Base-by-base conservation (phyloP, 2,113 vertebrate species). In the Acanthochromis polyacanthus region DNA sequence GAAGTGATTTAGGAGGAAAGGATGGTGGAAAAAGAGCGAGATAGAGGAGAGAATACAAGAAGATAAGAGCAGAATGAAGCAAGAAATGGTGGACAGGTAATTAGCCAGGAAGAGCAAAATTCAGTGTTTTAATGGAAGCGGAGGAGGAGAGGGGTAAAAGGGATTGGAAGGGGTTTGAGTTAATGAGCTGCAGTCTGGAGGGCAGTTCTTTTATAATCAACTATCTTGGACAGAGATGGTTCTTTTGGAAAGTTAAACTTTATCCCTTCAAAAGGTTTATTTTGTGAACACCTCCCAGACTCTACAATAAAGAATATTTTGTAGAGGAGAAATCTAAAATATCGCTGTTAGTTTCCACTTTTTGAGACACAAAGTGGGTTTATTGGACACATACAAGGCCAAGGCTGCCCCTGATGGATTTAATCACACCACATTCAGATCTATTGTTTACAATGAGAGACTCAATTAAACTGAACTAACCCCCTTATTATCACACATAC, bases 21-120 rank as follows among this genome's bases (percentile, higher is more conserved):
- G 32, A 25, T 0, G 32, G 38, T 4, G 25, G n/a, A 16, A n/a
- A 51, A 62, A 61, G 30, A 10, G 14, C 3, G n/a, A 43, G 58
- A 48, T 17, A 22, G 62, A 46, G 25, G 48, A 61, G 28, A 55
- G 16, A 45, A 51, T 78, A 30, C 40, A 45, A 51, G 58, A n/a
- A 53, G 36, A 70, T 67, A 72, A 63, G 23, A 56, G 40, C 48
- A 10, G 48, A 51, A 43, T 40, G 5, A 63, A 40, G 15, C 36
- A 45, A 78, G 51, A 53, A 65, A 76, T 80, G 75, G 75, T 72
- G 71, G 88, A 81, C 80, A 88, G 80, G 55, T 84, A 84, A 89
- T 89, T 87, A 81, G 52, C 48, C 14, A 20, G 30, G 57, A 32
- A 76, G 59, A 60, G 59, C 15, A 59, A 72, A 80, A 77, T 30